phyloP scores from a whole-genome alignment of 1,140 invertebrate genomes.

The Tetragnatha versicolor region DNA sequence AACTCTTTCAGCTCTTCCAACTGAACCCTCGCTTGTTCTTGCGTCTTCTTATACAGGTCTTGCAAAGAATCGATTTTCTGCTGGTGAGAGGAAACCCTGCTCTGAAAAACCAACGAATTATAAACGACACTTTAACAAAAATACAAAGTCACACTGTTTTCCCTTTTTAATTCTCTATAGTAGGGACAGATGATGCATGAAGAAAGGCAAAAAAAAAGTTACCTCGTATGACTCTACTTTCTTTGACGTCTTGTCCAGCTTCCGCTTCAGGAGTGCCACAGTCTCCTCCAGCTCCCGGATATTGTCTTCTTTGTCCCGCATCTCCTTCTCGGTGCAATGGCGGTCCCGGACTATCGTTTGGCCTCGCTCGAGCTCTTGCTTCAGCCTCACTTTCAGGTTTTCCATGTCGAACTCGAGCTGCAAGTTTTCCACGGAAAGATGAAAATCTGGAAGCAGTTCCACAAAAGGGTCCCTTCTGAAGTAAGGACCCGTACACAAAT shows the following conservation, averaged over 20 bases:
- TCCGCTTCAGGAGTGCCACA: conserved; percentile 9
- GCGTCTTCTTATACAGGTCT: neutral
- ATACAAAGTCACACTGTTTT: too few species aligned
- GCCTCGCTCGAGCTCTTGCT: conserved; percentile 30
- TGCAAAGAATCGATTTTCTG: conserved; percentile 14
- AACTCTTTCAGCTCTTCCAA: neutral
- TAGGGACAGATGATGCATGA: neutral
- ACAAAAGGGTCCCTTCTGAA: too few species aligned
- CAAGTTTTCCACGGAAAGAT: too few species aligned
- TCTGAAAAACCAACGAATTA: neutral
- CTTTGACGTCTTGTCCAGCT: conserved; percentile 2
- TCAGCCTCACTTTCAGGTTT: conserved; percentile 3
- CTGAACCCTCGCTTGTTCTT: conserved; percentile 8
- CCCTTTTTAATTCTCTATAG: neutral
- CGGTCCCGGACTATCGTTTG: conserved; percentile 11
- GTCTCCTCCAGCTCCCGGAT: conserved; percentile 23
- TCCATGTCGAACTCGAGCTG: conserved; percentile 23
- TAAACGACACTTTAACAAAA: neutral
- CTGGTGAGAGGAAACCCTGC: conserved; percentile 1
- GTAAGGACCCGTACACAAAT: too few species aligned
- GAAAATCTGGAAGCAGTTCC: too few species aligned
- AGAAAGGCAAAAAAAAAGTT: neutral
- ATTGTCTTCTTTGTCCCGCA: conserved; percentile 4
- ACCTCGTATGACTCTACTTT: conserved; percentile 38
- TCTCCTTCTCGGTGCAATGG: conserved; percentile 8